A percentile compares a stretch with the other conserved stretches of the same genome.
Conservation (phyloP, 2,113 vertebrate genomes). For the Oplegnathus fasciatus region DNA sequence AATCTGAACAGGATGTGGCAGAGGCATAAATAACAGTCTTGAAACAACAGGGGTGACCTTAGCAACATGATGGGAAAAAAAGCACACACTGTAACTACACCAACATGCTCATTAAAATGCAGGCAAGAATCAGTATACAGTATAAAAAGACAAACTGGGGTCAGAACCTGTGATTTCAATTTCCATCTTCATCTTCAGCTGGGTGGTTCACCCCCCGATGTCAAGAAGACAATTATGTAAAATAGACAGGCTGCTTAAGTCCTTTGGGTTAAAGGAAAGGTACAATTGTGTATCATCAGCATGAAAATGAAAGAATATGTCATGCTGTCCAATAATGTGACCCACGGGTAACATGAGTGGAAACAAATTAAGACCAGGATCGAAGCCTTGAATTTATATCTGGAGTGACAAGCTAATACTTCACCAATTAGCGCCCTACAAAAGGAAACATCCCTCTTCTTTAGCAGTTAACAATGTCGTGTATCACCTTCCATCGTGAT, state of each 20-base stretch:
- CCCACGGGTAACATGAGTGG: background rate
- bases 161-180: slow-evolving; percentile 31
- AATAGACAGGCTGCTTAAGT: slow-evolving; percentile 16
- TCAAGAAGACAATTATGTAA: slow-evolving; percentile 49
- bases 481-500: background rate
- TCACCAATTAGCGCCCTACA: background rate
- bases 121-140: background rate
- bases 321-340: slow-evolving; percentile 25
- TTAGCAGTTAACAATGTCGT: background rate
- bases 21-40: background rate
- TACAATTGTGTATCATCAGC: slow-evolving; percentile 13
- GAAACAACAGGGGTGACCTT: background rate
- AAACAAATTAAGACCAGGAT: slow-evolving; percentile 26
- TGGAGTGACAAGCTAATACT: slow-evolving; percentile 4
- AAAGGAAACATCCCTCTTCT: background rate
- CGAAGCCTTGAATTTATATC: slow-evolving; percentile 9
- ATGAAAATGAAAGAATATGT: slow-evolving; percentile 33
- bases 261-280: slow-evolving; percentile 12
- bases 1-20: background rate
- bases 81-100: background rate
- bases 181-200: background rate
- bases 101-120: background rate
- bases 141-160: background rate
- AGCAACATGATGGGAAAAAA: background rate
- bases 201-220: slow-evolving; percentile 9